Evolutionary conservation across 2,113 vertebrate species (phyloP), one percentile per base, ranked within the genome.

Genomic region (Tricholaema leucomelas): DNA sequence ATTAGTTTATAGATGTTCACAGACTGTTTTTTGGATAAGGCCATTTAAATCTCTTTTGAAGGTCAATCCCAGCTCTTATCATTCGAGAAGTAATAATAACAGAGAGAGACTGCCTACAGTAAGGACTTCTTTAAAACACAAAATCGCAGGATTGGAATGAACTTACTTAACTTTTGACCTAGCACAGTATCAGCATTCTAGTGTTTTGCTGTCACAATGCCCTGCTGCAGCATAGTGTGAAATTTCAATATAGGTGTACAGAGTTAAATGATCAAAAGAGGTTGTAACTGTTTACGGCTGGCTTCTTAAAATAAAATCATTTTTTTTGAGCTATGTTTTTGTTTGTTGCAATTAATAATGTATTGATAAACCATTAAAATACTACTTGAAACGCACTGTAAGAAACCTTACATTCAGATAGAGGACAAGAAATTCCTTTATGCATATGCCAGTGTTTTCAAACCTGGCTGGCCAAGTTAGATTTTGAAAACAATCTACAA

Each of bases 41-140:
- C 92, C 87, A 82, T 97, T 97, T 95, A 95, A 96, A 97, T 97
- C 97, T 92, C 96, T 94, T 92, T 95, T 97, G 97, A 98, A 98
- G 98, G 97, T 97, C 97, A 97, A 80, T 52, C 85, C 88, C 66
- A 83, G 87, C 89, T 96, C 96, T 96, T 94, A 97, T 97, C 94
- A 96, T 97, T 94, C 95, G 92, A 93, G 95, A 95, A 94, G 95
- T 96, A 94, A 96, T 92, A 92, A 90, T 92, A 93, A 91, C 78
- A 55, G 36, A 91, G 89, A 80, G 73, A 93, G 36, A 74, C 76
- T 89, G 88, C 69, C 85, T 92, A 72, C 58, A 71, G 83, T 91
- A 92, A 81, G 72, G 56, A 67, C 92, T 65, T 73, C 90, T 96
- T 97, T 97, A 94, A 94, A 96, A 96, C 93, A 93, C 93, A 97